Base-by-base conservation (phyloP, 2,113 vertebrate genomes). In the Numenius arquata region DNA sequence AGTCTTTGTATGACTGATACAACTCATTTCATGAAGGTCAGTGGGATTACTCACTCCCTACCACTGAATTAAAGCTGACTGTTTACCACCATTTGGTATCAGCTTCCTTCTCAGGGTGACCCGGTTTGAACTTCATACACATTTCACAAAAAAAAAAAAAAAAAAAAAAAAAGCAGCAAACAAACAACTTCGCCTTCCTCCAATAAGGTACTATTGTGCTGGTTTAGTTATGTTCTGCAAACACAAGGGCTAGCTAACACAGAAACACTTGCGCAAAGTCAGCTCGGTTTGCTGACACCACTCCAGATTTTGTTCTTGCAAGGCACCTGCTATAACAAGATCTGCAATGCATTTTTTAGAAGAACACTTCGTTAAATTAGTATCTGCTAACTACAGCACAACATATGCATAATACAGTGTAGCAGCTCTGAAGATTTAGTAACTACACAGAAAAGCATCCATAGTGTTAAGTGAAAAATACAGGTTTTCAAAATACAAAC, bases 401-500 rank as follows among this genome's bases (percentile, higher is more conserved):
- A 75, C 79, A 90, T 86, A 73, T 50, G 50, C 89, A 96, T 94
- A 94, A 96, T 93, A 66, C 91, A 97, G 91, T 41, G 43, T 88
- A 93, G 97, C 88, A 91, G 92, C 94, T 78, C 97, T 80, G 93
- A 29, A 76, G 93, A 77, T 90, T 93, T 88, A 96, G 88, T 90
- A 81, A 79, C 94, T 79, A 67, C 48, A 90, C 67, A 92, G 94
- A 95, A 38, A 93, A 95, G 76, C 75, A 96, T 68, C 80, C 96
- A 61, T 47, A 52, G 38, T 6, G 20, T 92, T 94, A 95, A 95
- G 95, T 93, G 92, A 95, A 96, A 88, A 93, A 92, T 29, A 88
- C 56, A 90, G 59, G 77, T 81, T 93, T 96, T 94, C 75, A 88
- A 96, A 97, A 93, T 43, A 74, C 84, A 93, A 97, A 93, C 67